These are phyloP conservation scores for Nowickia ferox DNA, from an alignment of 2,888 invertebrate species.

Conservation along the genomic window DNA sequence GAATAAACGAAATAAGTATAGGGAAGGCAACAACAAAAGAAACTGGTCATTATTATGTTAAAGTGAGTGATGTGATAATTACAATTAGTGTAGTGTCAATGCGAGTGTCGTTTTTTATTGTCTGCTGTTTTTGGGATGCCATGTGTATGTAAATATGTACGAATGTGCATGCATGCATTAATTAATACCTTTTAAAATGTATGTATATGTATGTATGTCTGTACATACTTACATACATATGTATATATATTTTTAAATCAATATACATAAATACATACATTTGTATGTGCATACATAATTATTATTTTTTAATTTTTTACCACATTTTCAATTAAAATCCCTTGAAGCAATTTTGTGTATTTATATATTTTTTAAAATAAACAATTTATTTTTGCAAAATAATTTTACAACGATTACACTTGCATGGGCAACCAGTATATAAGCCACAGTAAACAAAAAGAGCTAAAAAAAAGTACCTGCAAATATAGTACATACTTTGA, in stretches of 20 bases:
- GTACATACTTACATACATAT: neutral
- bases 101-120: too few species aligned
- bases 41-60: too few species aligned
- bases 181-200: too few species aligned
- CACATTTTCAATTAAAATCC: slow-evolving; percentile 47
- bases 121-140: too few species aligned
- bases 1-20: too few species aligned
- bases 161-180: neutral
- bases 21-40: too few species aligned
- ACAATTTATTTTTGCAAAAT: slow-evolving; percentile 16
- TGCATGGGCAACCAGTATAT: slow-evolving; percentile 20
- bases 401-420: slow-evolving; percentile 37
- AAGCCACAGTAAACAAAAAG: slow-evolving; percentile 15
- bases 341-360: slow-evolving; percentile 19
- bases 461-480: neutral
- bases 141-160: neutral
- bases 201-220: neutral
- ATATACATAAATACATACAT: neutral
- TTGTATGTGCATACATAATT: neutral
- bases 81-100: too few species aligned
- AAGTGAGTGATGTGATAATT: too few species aligned
- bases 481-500: slow-evolving; percentile 3
- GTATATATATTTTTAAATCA: neutral
- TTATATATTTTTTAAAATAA: neutral
- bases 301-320: neutral